phyloP scores from a whole-genome alignment of 2,113 vertebrate genomes.

The Gobio gobio region DNA sequence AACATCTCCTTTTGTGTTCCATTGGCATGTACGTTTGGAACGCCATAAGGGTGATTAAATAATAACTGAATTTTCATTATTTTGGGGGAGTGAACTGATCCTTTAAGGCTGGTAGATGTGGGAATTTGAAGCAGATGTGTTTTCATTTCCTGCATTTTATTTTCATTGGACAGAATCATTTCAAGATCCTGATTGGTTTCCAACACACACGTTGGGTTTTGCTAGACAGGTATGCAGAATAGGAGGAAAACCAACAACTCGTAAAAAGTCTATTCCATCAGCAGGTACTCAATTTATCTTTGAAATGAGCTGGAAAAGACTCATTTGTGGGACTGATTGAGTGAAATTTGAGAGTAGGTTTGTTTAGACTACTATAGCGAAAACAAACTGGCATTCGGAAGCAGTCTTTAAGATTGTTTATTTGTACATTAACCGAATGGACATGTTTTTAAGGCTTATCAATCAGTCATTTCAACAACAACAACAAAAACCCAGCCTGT shows the following conservation, averaged over 20 bases:
- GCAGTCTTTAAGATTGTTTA: slow-evolving; percentile 18
- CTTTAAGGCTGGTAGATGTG: slow-evolving; percentile 4
- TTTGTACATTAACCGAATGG: slow-evolving; percentile 3
- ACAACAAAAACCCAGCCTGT: neutral
- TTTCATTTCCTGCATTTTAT: slow-evolving; percentile 15
- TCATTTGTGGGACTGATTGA: slow-evolving; percentile 22
- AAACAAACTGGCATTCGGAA: slow-evolving; percentile 28
- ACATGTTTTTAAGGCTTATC: slow-evolving; percentile 19
- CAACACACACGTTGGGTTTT: neutral
- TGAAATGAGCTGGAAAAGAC: neutral
- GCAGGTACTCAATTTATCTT: slow-evolving; percentile 3
- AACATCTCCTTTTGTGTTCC: neutral
- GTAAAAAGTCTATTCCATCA: slow-evolving; percentile 11
- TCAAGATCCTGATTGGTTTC: neutral
- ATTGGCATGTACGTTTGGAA: neutral
- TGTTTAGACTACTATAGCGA: slow-evolving; percentile 31
- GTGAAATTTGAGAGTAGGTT: slow-evolving; percentile 20
- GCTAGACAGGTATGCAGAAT: slow-evolving; percentile 1
- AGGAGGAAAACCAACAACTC: neutral
- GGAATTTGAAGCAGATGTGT: slow-evolving; percentile 34
- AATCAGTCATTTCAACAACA: neutral
- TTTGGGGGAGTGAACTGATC: neutral
- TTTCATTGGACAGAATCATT: slow-evolving; percentile 13
- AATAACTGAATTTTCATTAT: neutral
- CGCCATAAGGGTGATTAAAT: neutral